Evolutionary conservation across 2,113 vertebrate genomes (phyloP).

Genomic region (Rynchops niger): DNA sequence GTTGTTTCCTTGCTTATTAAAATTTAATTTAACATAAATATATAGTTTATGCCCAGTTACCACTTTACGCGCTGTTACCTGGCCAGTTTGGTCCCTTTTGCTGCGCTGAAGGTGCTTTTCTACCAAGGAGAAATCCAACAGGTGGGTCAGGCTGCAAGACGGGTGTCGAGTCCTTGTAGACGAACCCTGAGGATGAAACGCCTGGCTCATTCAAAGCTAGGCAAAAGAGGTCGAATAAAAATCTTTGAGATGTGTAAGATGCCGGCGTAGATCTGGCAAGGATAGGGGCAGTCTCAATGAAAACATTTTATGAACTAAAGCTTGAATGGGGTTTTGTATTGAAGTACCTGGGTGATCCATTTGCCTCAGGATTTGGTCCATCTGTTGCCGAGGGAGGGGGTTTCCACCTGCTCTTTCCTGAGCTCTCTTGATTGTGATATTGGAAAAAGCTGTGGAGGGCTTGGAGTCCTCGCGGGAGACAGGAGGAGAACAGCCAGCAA

Average conservation of each 20-base stretch:
- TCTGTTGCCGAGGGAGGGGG: not conserved
- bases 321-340: not conserved
- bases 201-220: not conserved
- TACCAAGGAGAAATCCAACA: not conserved
- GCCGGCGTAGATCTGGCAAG: fast-evolving
- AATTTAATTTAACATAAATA: not conserved
- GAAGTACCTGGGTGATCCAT: not conserved
- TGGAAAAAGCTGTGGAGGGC: not conserved
- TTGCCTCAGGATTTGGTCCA: not conserved
- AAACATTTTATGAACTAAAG: fast-evolving
- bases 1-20: not conserved
- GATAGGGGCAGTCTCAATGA: fast-evolving
- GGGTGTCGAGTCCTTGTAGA: fast-evolving
- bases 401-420: not conserved
- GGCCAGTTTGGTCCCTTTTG: not conserved
- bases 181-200: not conserved
- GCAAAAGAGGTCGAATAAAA: not conserved
- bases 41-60: not conserved
- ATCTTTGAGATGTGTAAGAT: not conserved
- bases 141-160: not conserved
- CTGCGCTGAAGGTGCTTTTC: not conserved
- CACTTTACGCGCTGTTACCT: not conserved
- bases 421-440: not conserved
- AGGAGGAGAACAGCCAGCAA: not conserved
- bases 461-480: not conserved